Conservation (phyloP, 2,888 invertebrate genomes). For the Furcula furcula region DNA sequence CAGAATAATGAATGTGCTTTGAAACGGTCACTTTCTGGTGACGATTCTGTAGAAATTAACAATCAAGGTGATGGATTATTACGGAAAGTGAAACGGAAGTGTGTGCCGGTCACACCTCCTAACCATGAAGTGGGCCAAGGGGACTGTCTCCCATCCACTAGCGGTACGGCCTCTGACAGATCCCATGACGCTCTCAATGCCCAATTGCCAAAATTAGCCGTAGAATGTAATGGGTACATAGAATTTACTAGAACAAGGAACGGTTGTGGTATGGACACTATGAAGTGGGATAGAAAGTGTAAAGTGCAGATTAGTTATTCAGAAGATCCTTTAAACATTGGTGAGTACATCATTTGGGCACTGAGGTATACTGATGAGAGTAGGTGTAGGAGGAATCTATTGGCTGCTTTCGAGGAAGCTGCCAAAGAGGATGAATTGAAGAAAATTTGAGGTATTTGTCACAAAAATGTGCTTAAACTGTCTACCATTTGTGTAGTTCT, state of each 20-base stretch:
- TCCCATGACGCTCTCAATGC: constrained; percentile 65
- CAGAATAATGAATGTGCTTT: constrained; percentile 32
- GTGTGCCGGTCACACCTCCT: constrained; percentile 61
- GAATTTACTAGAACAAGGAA: constrained; percentile 67
- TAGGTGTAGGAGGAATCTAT: constrained; percentile 81
- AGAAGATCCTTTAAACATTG: constrained; percentile 70
- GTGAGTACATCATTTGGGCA: constrained; percentile 82
- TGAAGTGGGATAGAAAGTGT: constrained; percentile 83
- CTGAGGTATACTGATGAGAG: constrained; percentile 83
- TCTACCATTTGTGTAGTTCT: no score
- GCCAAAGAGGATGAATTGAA: constrained; percentile 46
- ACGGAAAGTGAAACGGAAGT: constrained; percentile 47
- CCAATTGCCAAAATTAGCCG: constrained; percentile 64
- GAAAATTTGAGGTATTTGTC: constrained; percentile 20
- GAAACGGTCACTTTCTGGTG: constrained; percentile 41
- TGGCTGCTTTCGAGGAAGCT: constrained; percentile 75
- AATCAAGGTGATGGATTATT: constrained; percentile 58
- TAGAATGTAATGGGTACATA: constrained; percentile 73
- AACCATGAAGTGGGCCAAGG: constrained; percentile 70
- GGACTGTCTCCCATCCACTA: constrained; percentile 72
- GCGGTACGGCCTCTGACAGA: constrained; percentile 57
- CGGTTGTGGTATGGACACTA: constrained; percentile 55
- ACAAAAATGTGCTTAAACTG: no score
- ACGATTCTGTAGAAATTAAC: constrained; percentile 39
- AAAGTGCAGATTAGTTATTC: constrained; percentile 84